Conservation (phyloP, 2,797 vertebrate species). For the Crax fasciolata region DNA sequence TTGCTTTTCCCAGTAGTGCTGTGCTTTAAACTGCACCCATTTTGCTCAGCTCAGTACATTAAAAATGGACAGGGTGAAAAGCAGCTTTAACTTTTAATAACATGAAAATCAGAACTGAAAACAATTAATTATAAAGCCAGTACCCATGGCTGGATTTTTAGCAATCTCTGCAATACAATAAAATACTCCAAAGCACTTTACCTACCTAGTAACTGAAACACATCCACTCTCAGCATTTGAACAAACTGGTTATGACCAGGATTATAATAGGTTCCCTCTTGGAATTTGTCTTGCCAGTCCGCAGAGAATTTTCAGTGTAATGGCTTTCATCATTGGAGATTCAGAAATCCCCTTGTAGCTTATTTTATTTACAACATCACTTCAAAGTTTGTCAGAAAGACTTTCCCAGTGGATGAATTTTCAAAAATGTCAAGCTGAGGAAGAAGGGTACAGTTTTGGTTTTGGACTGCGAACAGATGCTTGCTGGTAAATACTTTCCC, state of each 20-base stretch:
- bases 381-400: neutral
- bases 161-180: neutral
- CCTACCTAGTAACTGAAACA: neutral
- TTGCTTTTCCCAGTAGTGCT: neutral
- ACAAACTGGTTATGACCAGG: neutral
- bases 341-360: slow-evolving; percentile 26
- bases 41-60: slow-evolving; percentile 46
- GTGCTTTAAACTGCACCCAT: slow-evolving; percentile 22
- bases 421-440: slow-evolving; percentile 18
- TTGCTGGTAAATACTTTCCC: neutral
- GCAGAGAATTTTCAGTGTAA: neutral
- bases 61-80: neutral
- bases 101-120: neutral
- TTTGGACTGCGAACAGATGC: neutral
- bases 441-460: neutral
- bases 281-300: neutral
- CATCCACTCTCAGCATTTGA: neutral
- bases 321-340: neutral
- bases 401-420: neutral
- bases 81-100: neutral
- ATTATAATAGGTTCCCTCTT: neutral
- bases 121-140: neutral
- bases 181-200: neutral
- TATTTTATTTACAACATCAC: neutral
- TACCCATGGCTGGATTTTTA: neutral